Base-by-base conservation (phyloP, 2,797 vertebrate species). In the Gephyroberyx darwinii region DNA sequence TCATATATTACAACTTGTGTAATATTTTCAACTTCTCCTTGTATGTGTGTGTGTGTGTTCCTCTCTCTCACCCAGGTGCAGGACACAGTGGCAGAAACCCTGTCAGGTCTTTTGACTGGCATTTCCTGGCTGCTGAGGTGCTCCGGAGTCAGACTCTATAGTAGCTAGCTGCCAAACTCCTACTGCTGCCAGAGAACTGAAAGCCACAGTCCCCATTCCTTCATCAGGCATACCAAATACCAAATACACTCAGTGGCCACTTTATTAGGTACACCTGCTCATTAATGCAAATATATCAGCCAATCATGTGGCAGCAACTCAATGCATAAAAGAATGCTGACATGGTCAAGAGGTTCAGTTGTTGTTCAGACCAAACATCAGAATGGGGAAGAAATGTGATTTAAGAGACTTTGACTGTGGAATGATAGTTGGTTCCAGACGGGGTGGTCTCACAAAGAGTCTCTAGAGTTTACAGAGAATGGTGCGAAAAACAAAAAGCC, bases 71-170 rank as follows among this genome's bases (percentile, higher is more conserved):
- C 81, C 43, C 85, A 98, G 96, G 93, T 97, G n/a, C 96, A 97
- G 75, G 94, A 98, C 56, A 92, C 91, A 2, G 94, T 95, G 22
- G 95, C 93, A 70, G 94, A 95, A 80, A 95, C 95, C 22, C 89
- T 99, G 22, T 81, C 78, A 10, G 96, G 97, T 17, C 91, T 99
- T 80, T 78, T 95, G 73, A 94, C 91, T 76, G 96, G 96, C 43
- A 92, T 98, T 75, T 91, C 94, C 17, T 99, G 97, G 96, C 88
- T 99, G 71, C 91, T 98, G 71, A 94, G 90, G 86, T 94, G 95
- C 86, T 92, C 89, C 61, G 95, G 93, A 51, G 81, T 93, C 54
- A 90, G 88, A 69, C 30, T 90, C 8, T 83, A 69, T 16, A 61
- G 31, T 13, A 69, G 60, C 52, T 86, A 88, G 70, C 31, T 54